Base-by-base conservation (phyloP, 92 coral and sea anemone genomes). In the Desmophyllum pertusum region DNA sequence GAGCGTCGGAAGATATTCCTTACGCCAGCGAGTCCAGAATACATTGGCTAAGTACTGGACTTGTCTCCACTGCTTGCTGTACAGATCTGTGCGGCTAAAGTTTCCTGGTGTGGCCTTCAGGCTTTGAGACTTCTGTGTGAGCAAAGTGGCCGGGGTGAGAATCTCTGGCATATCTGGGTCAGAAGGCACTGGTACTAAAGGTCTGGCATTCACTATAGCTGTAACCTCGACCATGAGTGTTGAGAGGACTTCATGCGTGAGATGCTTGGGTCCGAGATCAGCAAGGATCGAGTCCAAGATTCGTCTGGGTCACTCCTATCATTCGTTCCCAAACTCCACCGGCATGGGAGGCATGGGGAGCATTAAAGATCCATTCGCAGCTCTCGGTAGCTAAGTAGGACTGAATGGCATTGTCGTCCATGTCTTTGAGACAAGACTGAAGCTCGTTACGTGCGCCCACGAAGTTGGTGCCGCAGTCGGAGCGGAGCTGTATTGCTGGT, bases 151-250 rank as follows among this genome's bases (percentile, higher is more conserved):
- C 4, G 86, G 89, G 2, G 86, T 78, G 37, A 78, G 89, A 19
- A 85, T n/a, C 51, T 85, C 85, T 50, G 89, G 89, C 69, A 61
- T 45, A 0, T 50, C 57, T 42, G 88, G 85, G 30, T 85, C 88
- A 3, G 76, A 0, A 7, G 85, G 70, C 31, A 84, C 88, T 1
- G 85, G 88, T 2, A 65, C 65, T 1, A 84, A 64, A 7, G 88
- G 88, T 31, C 88, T 75, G 41, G 81, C 76, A 45, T 84, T 84
- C 19, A 84, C 83, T 8, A 84, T 84, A 6, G 88, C 88, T 0
- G 88, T 23, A 0, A 77, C 77, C 36, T 84, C 88, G 0, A 84
- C 84, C 84, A 84, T 84, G 3, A 84, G 84, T 1, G 84, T 84
- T 18, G 67, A 0, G 42, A 84, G 65, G 41, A 75, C 88, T 62